A percentile compares a stretch with the other conserved stretches of the same genome.
Evolutionary conservation across 2,113 vertebrate species (phyloP).

Genomic region (Alaudala cheleensis): DNA sequence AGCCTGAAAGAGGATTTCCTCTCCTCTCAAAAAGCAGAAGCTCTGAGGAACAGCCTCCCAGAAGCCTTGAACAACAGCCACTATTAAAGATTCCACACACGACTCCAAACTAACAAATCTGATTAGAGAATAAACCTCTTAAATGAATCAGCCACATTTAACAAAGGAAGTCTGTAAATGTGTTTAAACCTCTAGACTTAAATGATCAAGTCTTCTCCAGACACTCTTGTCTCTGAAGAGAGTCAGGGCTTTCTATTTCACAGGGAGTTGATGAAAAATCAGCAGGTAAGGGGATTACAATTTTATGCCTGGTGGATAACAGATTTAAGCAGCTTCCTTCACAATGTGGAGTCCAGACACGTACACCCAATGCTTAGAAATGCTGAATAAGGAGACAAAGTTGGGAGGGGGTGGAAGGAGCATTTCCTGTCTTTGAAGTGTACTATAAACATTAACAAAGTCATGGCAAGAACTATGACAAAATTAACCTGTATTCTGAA

Average conservation of each 20-base stretch:
- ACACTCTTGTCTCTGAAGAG: slow-evolving; percentile 13
- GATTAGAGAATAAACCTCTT: slow-evolving; percentile 66
- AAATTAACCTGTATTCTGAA: neutral
- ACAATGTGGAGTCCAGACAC: neutral
- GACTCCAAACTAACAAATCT: slow-evolving; percentile 40
- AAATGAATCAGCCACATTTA: slow-evolving; percentile 38
- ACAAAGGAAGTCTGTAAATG: slow-evolving; percentile 23
- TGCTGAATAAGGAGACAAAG: neutral
- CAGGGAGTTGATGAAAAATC: slow-evolving; percentile 16
- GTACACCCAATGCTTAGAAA: neutral
- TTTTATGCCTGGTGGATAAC: slow-evolving; percentile 50
- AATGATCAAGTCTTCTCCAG: neutral
- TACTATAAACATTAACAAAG: neutral
- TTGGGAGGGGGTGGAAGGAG: neutral
- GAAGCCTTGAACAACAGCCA: neutral
- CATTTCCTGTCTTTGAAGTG: neutral
- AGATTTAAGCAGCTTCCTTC: slow-evolving; percentile 47
- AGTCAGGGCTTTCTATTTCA: neutral
- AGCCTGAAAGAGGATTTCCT: neutral
- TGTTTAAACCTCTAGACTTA: slow-evolving; percentile 42
- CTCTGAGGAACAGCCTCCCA: neutral
- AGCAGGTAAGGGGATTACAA: slow-evolving; percentile 63
- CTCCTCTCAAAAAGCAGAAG: neutral
- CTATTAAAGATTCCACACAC: neutral
- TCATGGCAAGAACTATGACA: neutral